Percentiles rank a stretch among this genome's conserved stretches.
Evolutionary conservation across 2,113 vertebrate species (phyloP).

Genomic region (Tursiops truncatus): DNA sequence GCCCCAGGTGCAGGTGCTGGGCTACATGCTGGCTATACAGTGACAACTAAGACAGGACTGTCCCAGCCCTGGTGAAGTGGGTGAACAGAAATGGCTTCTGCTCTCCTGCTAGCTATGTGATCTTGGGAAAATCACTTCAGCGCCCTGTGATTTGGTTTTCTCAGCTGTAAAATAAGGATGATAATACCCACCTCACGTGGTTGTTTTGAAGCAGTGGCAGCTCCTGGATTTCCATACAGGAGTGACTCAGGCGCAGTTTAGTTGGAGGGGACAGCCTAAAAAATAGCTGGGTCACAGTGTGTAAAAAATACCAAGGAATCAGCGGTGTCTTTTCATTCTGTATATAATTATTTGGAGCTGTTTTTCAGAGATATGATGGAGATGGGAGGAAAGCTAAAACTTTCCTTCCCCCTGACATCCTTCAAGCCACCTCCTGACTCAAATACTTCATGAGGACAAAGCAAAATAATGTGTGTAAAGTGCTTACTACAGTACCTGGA

Average conservation of each 20-base stretch:
- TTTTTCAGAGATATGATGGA: conserved; percentile 2
- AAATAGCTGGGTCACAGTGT: too few relatives aligned
- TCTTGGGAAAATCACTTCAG: not conserved
- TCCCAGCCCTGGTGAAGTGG: not conserved
- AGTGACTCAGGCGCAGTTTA: not conserved
- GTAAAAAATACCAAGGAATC: too few relatives aligned
- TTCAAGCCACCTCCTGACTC: not conserved
- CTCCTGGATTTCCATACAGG: not conserved
- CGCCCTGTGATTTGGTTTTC: not conserved
- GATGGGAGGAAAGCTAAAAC: not conserved
- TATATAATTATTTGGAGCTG: not conserved
- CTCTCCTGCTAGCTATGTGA: not conserved
- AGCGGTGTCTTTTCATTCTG: not conserved
- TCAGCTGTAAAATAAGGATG: not conserved
- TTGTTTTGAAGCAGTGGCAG: not conserved
- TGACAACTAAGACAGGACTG: not conserved
- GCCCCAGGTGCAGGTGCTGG: too few relatives aligned
- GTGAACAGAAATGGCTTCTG: not conserved
- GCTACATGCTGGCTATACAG: not conserved
- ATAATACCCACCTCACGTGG: not conserved
- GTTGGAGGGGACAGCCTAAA: not conserved
- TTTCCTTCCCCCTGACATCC: not conserved
- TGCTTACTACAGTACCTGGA: not conserved
- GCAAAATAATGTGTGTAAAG: not conserved
- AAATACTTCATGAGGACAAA: not conserved